A percentile compares a stretch with the other conserved stretches of the same genome.
Evolutionary conservation across 2,888 invertebrate species (phyloP).

Genomic region (Andrena praecox): DNA sequence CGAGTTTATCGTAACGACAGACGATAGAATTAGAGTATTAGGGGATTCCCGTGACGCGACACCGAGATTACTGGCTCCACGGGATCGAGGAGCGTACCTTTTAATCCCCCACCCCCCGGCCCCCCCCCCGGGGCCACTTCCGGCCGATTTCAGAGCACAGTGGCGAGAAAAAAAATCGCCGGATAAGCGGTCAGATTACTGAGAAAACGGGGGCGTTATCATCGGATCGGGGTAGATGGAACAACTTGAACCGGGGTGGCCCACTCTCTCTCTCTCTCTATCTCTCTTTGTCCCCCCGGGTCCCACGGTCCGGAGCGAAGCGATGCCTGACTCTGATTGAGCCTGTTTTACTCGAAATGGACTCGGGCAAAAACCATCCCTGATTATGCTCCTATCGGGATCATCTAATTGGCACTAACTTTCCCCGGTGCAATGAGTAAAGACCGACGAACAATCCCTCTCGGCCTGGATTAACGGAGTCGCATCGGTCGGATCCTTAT

Average conservation of each 20-base stretch:
- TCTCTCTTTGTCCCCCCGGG: not conserved
- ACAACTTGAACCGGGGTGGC: constrained; percentile 54
- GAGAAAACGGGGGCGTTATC: constrained; percentile 61
- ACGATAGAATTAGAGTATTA: constrained; percentile 44
- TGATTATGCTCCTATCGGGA: constrained; percentile 78
- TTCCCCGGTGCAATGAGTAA: constrained; percentile 32
- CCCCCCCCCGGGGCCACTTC: constrained; percentile 39
- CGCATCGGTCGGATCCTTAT: constrained; percentile 21
- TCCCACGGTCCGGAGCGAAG: constrained; percentile 36
- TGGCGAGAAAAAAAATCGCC: constrained; percentile 61
- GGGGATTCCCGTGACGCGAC: constrained; percentile 43
- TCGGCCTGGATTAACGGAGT: constrained; percentile 41
- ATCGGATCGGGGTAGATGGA: constrained; percentile 54
- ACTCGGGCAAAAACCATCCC: constrained; percentile 73
- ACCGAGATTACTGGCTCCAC: constrained; percentile 43
- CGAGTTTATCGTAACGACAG: constrained; percentile 28
- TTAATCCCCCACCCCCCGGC: constrained; percentile 52
- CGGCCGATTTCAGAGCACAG: constrained; percentile 58
- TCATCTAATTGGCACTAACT: constrained; percentile 60
- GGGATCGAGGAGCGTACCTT: constrained; percentile 43
- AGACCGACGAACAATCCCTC: constrained; percentile 24
- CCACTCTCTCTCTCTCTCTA: constrained; percentile 1
- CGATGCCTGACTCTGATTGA: constrained; percentile 76
- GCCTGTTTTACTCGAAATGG: constrained; percentile 75
- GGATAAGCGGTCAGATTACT: constrained; percentile 65